These are phyloP conservation scores for Cynopterus sphinx DNA, from an alignment of 2,797 vertebrate genomes.

Conservation along the genomic window DNA sequence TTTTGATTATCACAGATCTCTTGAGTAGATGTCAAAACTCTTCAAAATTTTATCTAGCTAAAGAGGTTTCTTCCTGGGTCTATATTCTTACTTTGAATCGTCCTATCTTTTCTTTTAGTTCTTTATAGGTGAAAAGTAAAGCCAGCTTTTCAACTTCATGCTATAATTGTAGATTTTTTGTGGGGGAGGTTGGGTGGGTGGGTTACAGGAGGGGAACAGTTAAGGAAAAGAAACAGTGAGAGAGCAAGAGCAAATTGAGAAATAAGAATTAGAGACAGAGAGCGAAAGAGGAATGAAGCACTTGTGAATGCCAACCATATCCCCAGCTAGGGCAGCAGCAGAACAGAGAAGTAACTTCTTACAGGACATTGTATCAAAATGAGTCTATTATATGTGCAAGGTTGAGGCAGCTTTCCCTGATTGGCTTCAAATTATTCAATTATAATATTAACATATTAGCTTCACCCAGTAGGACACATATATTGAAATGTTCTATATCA, in stretches of 20 bases:
- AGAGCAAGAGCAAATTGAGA: background rate
- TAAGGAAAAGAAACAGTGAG: background rate
- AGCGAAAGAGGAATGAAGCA: background rate
- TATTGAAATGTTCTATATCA: background rate
- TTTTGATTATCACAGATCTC: constrained; percentile 29
- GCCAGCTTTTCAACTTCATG: background rate
- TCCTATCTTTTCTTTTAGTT: background rate
- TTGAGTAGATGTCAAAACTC: constrained; percentile 15
- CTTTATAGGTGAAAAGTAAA: background rate
- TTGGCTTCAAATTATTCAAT: background rate
- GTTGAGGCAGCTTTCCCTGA: background rate
- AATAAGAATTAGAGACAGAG: background rate
- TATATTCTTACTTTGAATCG: background rate
- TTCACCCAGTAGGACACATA: background rate
- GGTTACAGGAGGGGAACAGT: background rate
- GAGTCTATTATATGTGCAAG: background rate
- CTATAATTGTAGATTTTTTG: background rate
- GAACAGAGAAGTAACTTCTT: background rate
- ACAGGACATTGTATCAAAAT: background rate
- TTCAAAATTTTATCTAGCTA: background rate
- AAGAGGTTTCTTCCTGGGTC: background rate
- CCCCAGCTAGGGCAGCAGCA: background rate
- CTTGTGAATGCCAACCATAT: background rate
- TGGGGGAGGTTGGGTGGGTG: too few species aligned
- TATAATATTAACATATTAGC: background rate